Base-by-base conservation (phyloP, 1,140 invertebrate species). In the Melanaphis sacchari region DNA sequence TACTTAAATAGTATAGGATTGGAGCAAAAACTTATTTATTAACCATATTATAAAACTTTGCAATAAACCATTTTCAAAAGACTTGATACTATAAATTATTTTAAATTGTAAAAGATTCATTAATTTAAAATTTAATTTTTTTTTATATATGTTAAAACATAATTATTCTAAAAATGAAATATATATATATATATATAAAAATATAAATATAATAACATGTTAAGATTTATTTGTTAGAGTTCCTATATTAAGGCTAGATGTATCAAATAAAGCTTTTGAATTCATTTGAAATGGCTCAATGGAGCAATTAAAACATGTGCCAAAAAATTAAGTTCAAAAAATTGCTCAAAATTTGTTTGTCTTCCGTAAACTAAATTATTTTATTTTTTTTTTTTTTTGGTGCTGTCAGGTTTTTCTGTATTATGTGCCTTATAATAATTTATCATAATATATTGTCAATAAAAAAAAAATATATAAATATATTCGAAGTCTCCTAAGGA, bases 241-340 rank as follows among this genome's bases (percentile, higher is more conserved):
- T 93, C 91, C 91, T 93, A 93, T 54, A 85, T 54, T 54, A 93
- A 93, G 91, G 91, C 91, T 93, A 93, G 91, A 93, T 52, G 36
- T 93, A 93, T 84, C 76, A 93, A 93, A 93, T 93, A 84, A 31
- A 82, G 22, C 36, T 93, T 81, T 92, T 81, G 59, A 91, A 81
- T 91, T 92, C 54, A 92, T 92, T 93, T 93, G 41, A 66, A 66
- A 90, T 66, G 54, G 89, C 89, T 66, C 89, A 41, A 41, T 41
- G 52, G 38, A 93, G 66, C 91, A 54, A 85, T 84, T 85, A 52
- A 52, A 41, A 85, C 85, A 85, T 93, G 91, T 93, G 91, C 91
- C 91, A 93, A 93, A 84, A 92, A 41, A 41, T 38, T 84, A 93
- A 84, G 40, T 82, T 76, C 59, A 84, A 91, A 84, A 82, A 85